phyloP scores from a whole-genome alignment of 2,888 invertebrate genomes.

The Sarcophaga caerulescens region DNA sequence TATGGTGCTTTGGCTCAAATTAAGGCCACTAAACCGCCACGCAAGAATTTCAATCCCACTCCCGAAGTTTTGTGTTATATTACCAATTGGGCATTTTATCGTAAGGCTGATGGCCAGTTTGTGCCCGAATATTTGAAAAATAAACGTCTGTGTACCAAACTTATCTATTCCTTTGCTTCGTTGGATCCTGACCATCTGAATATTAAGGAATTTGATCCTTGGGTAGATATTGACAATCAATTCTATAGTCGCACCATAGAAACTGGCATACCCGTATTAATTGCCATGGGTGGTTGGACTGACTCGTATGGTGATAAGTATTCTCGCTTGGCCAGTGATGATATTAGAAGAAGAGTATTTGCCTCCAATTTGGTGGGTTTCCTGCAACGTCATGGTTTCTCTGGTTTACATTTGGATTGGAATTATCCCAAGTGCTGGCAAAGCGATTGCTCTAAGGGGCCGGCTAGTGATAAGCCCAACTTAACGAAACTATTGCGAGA shows the following conservation, averaged over 20 bases:
- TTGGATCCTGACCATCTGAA: conserved; percentile 90
- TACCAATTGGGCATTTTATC: conserved; percentile 94
- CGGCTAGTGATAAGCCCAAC: conserved; percentile 88
- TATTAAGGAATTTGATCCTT: conserved; percentile 92
- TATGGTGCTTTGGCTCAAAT: conserved; percentile 76
- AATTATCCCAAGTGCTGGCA: conserved; percentile 97
- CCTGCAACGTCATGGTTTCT: conserved; percentile 88
- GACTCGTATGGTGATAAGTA: conserved; percentile 95
- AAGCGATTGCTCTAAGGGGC: conserved; percentile 92
- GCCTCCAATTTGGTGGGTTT: conserved; percentile 87
- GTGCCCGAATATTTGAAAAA: conserved; percentile 92
- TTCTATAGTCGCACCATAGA: conserved; percentile 90
- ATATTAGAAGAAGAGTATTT: conserved; percentile 86
- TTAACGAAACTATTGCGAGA: conserved; percentile 89
- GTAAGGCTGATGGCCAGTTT: conserved; percentile 91
- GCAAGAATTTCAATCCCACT: conserved; percentile 74
- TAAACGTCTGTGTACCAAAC: conserved; percentile 89
- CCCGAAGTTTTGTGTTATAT: conserved; percentile 90
- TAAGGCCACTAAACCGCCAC: conserved; percentile 68
- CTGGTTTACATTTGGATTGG: conserved; percentile 96
- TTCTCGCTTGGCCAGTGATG: conserved; percentile 88
- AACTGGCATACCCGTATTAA: conserved; percentile 85
- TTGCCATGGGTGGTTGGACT: conserved; percentile 97
- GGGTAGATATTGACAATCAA: conserved; percentile 93
- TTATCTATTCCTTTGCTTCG: conserved; percentile 94